Evolutionary conservation across 1,140 invertebrate species (phyloP), one percentile per base, ranked within the genome.

Genomic region (Anoplolepis gracilipes): DNA sequence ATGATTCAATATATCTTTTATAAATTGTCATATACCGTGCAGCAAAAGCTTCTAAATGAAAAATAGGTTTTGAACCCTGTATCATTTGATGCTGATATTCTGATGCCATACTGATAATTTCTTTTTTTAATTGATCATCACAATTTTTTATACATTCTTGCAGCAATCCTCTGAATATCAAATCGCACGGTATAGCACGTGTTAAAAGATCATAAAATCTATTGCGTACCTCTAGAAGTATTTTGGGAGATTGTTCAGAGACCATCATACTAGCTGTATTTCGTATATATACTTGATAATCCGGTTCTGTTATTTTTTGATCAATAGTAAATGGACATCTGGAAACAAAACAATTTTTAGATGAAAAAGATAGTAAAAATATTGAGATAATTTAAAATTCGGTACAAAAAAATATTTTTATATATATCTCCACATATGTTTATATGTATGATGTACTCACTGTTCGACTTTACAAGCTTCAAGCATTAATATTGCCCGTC

Each of bases 41-140:
- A 77, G 99, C 97, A 96, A 99, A 99, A 22, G 98, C 98, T 95
- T 99, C 99, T 53, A 99, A 95, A 94, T 99, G 99, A 91, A 99
- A 99, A 90, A 99, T 99, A n/a, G 97, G 96, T 95, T 99, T 99
- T 82, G 97, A 98, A 19, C 99, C 99, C 62, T 97, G 95, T 89
- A 97, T 97, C 96, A 99, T 97, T 84, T 98, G 96, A 93, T 99
- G 98, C 93, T 99, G 99, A 95, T 98, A 99, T 72, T 96, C 96
- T 0, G 98, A 98, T 13, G 99, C 99, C 88, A 97, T 95, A 85
- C 97, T 96, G 0, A 98, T 97, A 3, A 99, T 96, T 94, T 98
- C 96, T 25, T 96, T 96, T 95, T 99, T 99, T 86, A 99, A 95
- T 81, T 97, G 96, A 90, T 98, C 96, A 95, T 99, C 98, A 95